Conservation (phyloP, 2,113 vertebrate genomes). For the Rhinopomastus cyanomelas region DNA sequence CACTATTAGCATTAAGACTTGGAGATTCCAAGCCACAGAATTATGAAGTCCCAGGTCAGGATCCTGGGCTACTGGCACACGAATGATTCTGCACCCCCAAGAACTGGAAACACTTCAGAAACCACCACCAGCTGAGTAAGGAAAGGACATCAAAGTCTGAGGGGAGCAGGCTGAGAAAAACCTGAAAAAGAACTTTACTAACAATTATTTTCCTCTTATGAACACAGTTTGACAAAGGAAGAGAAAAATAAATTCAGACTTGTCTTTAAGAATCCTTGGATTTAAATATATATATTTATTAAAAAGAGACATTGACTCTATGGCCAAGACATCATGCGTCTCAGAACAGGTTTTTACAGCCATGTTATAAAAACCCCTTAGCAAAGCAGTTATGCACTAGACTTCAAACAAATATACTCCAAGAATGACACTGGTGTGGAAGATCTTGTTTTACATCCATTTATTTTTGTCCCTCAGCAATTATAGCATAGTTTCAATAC, state of each 20-base stretch:
- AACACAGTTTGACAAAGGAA: background rate
- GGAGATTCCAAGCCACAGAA: background rate
- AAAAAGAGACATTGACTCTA: slow-evolving; percentile 60
- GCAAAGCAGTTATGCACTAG: slow-evolving; percentile 63
- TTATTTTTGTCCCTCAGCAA: slow-evolving; percentile 75
- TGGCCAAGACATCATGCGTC: slow-evolving; percentile 60
- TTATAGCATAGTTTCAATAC: slow-evolving; percentile 74
- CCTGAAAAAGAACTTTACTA: background rate
- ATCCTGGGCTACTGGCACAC: background rate
- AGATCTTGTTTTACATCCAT: slow-evolving; percentile 74
- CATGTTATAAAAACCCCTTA: slow-evolving; percentile 62
- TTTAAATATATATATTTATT: slow-evolving; percentile 71
- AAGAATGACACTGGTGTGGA: slow-evolving; percentile 74
- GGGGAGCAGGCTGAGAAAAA: background rate
- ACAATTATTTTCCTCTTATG: background rate
- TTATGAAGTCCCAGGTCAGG: background rate
- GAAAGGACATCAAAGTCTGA: background rate
- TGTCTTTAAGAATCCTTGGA: slow-evolving; percentile 51
- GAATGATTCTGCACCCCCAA: background rate
- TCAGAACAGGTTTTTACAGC: slow-evolving; percentile 64
- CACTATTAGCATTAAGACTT: background rate
- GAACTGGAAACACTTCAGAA: background rate
- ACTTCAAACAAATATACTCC: slow-evolving; percentile 71
- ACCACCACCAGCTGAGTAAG: background rate
- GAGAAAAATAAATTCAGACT: slow-evolving; percentile 1